Evolutionary conservation across 2,113 vertebrate genomes (phyloP), one percentile per base, ranked within the genome.

Genomic region (Megaceryle maxima): DNA sequence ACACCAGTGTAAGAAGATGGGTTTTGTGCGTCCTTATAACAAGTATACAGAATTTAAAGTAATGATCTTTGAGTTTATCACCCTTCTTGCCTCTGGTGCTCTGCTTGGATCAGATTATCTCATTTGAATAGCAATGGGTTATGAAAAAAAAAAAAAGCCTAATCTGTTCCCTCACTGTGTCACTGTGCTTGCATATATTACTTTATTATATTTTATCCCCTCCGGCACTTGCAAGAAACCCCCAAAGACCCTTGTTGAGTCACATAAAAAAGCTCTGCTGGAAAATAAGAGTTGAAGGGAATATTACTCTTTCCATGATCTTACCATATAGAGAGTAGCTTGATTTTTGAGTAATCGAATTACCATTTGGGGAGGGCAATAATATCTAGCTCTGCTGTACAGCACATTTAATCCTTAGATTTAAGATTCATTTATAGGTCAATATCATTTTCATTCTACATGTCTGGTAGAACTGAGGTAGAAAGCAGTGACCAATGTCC

Each of bases 121-220:
- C 94, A 93, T 96, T 97, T 95, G 95, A 97, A 96, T 91, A 97
- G 77, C 79, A 84, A 43, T 70, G 67, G 46, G 56, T 94, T 96
- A 46, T 88, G 76, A 83, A 94, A 83, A 28, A 41, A 41, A 37
- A 37, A 41, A 92, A 88, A 66, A 67, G 35, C 15, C 57, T 86
- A 93, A 92, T 96, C 68, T 96, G 8, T 91, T 97, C 74, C 74
- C 76, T 97, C 9, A 29, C 68, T 81, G 80, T 89, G 87, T 88
- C 93, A 91, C 64, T 94, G 75, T 90, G 64, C 77, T 63, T 89
- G 80, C 88, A 94, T 70, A 79, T 33, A 88, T 92, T 70, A 81
- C 92, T 90, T 91, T 50, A 59, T 92, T 92, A 94, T 84, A 92
- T 85, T 96, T 91, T 92, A 87, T 90, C 70, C 73, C 83, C 90